Conservation (phyloP, 2,113 vertebrate species). For the Vulpes lagopus region DNA sequence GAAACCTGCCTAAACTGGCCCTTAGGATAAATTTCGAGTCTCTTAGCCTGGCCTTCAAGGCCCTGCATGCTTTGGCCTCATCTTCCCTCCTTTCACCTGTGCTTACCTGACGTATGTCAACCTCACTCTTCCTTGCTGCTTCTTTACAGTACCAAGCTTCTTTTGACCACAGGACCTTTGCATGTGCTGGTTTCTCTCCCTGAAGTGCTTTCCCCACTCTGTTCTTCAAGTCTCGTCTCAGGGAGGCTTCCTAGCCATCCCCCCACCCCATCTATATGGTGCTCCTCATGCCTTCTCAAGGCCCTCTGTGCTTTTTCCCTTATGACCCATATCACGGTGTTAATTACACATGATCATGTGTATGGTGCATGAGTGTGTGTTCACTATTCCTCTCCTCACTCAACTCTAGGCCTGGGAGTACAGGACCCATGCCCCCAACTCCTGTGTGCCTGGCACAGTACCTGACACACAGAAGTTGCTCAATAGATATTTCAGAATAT, state of each 20-base stretch:
- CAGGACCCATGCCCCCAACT: not conserved
- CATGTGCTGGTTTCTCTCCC: not conserved
- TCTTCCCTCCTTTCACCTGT: not conserved
- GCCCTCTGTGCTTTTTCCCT: not conserved
- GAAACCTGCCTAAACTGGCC: not conserved
- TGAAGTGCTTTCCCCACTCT: not conserved
- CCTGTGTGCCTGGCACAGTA: not conserved
- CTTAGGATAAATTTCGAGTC: not conserved
- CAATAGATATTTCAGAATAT: not conserved
- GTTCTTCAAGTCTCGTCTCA: not conserved
- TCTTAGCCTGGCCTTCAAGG: not conserved
- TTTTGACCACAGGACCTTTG: conserved; percentile 32
- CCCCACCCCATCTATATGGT: not conserved
- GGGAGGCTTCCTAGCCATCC: not conserved
- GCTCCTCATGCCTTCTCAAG: not conserved
- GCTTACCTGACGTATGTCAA: not conserved
- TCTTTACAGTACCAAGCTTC: not conserved
- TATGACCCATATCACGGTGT: not conserved
- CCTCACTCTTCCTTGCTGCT: not conserved
- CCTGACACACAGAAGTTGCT: accelerated
- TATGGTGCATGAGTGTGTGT: not conserved
- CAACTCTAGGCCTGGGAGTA: not conserved
- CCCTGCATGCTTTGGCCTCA: not conserved
- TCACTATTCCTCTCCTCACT: not conserved
- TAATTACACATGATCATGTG: not conserved